Evolutionary conservation across 2,797 vertebrate genomes (phyloP).

Genomic region (Clarias platycephalus): DNA sequence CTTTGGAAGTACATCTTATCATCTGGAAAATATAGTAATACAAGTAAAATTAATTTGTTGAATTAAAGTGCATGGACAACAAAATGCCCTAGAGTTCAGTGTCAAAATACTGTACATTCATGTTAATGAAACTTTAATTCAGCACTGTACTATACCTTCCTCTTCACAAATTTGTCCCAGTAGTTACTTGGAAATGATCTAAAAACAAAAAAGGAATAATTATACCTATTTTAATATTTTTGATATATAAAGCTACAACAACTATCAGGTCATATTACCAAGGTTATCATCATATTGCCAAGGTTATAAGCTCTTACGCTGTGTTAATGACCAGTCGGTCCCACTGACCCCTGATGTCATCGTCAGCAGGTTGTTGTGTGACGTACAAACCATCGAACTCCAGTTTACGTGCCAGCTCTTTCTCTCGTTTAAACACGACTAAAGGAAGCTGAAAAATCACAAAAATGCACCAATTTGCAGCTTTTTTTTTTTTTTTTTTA

Average conservation of each 20-base stretch:
- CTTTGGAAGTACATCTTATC: not conserved
- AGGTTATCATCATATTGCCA: not conserved
- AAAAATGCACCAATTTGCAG: not conserved
- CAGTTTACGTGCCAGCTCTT: conserved; percentile 88
- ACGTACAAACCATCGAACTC: conserved; percentile 91
- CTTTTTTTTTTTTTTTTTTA: not conserved
- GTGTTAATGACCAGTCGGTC: conserved; percentile 91
- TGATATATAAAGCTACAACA: not conserved
- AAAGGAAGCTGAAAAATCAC: conserved; percentile 80
- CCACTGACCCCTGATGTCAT: conserved; percentile 95
- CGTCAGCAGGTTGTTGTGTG: conserved; percentile 87
- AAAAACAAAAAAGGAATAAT: conserved; percentile 29
- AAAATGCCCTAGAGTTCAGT: not conserved
- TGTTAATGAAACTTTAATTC: not conserved
- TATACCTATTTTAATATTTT: not conserved
- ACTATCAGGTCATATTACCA: not conserved
- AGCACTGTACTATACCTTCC: conserved; percentile 68
- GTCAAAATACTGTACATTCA: not conserved
- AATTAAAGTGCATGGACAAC: not conserved
- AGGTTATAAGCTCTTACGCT: conserved; percentile 71
- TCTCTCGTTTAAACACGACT: conserved; percentile 94
- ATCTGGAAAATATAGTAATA: not conserved
- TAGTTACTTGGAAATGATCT: conserved; percentile 80
- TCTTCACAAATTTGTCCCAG: conserved; percentile 83
- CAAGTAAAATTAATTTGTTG: not conserved